phyloP scores from a whole-genome alignment of 2,888 invertebrate species.

The Brachylomia viminalis region DNA sequence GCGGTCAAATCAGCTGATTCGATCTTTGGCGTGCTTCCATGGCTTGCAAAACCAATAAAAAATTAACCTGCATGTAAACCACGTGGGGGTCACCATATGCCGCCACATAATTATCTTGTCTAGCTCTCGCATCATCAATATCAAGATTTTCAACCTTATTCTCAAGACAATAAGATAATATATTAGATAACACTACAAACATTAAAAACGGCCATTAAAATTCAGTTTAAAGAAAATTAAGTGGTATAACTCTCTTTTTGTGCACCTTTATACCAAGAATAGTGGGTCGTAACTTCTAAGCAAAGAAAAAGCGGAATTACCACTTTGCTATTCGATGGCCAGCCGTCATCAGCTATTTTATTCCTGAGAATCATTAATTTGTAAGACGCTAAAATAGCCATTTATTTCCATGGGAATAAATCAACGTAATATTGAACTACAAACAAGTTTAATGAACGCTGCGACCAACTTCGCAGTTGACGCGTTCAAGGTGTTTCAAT shows the following conservation, averaged over 20 bases:
- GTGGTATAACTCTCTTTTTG: slow-evolving; percentile 42
- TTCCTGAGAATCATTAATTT: slow-evolving; percentile 43
- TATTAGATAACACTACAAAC: slow-evolving; percentile 62
- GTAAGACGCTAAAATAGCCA: slow-evolving; percentile 25
- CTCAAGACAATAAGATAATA: slow-evolving; percentile 29
- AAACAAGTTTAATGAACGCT: slow-evolving; percentile 57
- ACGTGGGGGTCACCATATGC: slow-evolving; percentile 53
- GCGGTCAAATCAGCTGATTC: slow-evolving; percentile 80
- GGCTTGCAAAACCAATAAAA: slow-evolving; percentile 57
- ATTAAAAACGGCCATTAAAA: slow-evolving; percentile 58
- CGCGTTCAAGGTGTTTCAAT: slow-evolving; percentile 21
- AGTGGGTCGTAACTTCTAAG: slow-evolving; percentile 4
- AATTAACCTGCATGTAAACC: slow-evolving; percentile 47
- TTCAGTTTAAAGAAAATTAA: too few species aligned
- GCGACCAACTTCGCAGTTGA: slow-evolving; percentile 17
- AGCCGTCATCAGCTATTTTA: slow-evolving; percentile 18
- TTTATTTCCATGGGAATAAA: slow-evolving; percentile 42
- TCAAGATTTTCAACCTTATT: slow-evolving; percentile 47
- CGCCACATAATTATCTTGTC: slow-evolving; percentile 21
- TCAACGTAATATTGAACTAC: slow-evolving; percentile 36
- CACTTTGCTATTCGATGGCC: slow-evolving; percentile 18
- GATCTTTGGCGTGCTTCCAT: slow-evolving; percentile 79
- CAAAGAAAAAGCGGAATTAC: slow-evolving; percentile 54
- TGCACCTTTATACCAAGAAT: slow-evolving; percentile 44
- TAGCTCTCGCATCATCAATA: background rate